Base-by-base conservation (phyloP, 2,113 vertebrate genomes). In the Chroicocephalus ridibundus region DNA sequence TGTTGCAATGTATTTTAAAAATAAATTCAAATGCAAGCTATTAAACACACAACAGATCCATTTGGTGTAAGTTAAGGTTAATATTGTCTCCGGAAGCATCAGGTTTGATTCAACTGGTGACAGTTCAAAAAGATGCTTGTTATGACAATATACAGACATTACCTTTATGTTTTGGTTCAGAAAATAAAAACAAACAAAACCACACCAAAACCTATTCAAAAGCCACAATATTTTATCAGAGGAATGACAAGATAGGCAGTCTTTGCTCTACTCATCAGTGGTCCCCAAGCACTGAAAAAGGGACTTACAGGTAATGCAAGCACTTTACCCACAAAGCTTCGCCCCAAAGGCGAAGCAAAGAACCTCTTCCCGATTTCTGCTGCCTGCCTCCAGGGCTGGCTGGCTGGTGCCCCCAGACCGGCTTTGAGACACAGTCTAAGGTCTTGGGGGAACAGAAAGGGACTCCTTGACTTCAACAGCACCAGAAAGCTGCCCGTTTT, bases 281-380 rank as follows among this genome's bases (percentile, higher is more conserved):
- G 31, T 44, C 31, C 36, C n/a, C 2, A 7, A 42, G 46, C 46
- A 51, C 34, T 6, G 15, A 22, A 14, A 27, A 54, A 42, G 19
- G 26, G 9, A 9, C 51, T 70, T n/a, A 10, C 5, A 15, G 31
- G 64, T 2, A 31, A 15, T 1, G 7, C 2, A 6, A 36, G 24
- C 62, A 57, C 51, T 26, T 47, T 1, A 15, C 21, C 11, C n/a
- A 34, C 0, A 1, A 21, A 44, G 34, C 11, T 42, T n/a, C n/a
- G n/a, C n/a, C n/a, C n/a, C n/a, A 11, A n/a, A 68, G 21, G 47
- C 2, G 5, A 55, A 57, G 21, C 24, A 78, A 13, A 16, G 6
- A 40, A 68, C 5, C 22, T 18, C 20, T 54, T 52, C 52, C 34
- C 3, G 1, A 5, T 3, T 38, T 15, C 58, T 51, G n/a, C 47